phyloP scores from a whole-genome alignment of 2,888 invertebrate species.

The Nomada fabriciana region DNA sequence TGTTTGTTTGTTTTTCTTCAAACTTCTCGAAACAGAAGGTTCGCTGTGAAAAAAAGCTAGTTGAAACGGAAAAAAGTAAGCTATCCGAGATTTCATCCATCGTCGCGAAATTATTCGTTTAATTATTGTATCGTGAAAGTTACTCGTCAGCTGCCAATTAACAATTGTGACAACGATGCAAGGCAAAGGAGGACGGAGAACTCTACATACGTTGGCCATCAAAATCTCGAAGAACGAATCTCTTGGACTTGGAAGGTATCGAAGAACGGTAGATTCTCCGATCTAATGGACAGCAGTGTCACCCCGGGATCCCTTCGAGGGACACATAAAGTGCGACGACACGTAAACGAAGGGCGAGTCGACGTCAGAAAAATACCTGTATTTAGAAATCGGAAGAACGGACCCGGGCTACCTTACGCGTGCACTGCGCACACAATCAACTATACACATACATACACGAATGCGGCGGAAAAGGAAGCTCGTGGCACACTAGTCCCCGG shows the following conservation, averaged over 20 bases:
- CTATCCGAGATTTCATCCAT: not conserved
- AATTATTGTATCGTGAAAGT: not conserved
- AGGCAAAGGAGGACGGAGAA: no score
- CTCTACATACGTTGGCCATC: no score
- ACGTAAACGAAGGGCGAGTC: not conserved
- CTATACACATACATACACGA: constrained; percentile 11
- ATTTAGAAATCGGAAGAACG: constrained; percentile 48
- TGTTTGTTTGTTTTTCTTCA: not conserved
- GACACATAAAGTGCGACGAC: not conserved
- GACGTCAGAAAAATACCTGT: constrained; percentile 18
- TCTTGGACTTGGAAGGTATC: no score
- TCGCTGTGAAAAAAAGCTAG: not conserved
- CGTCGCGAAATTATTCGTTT: not conserved
- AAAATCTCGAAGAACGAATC: no score
- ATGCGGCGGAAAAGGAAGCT: constrained; percentile 30
- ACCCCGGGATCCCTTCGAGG: no score
- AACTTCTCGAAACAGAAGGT: not conserved
- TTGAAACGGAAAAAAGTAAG: not conserved
- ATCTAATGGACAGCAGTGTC: no score
- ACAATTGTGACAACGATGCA: no score
- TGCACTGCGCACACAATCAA: constrained; percentile 26
- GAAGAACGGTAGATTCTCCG: no score
- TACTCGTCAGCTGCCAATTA: no score
- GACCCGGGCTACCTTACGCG: constrained; percentile 31
- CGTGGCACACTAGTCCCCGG: constrained; percentile 27